Base-by-base conservation (phyloP, 2,113 vertebrate genomes). In the Myotis lucifugus region DNA sequence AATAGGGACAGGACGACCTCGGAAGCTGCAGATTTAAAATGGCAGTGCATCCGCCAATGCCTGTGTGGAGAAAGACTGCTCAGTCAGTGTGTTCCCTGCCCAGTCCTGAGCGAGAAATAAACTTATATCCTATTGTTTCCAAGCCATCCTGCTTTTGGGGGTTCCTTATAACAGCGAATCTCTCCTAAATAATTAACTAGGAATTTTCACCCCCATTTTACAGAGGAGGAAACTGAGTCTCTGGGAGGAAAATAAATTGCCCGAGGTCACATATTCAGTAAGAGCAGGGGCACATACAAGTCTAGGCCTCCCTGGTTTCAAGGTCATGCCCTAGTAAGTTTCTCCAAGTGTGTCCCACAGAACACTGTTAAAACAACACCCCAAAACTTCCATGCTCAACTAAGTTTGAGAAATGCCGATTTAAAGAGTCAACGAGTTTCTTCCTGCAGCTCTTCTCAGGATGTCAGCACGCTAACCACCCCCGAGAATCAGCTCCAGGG, bases 131-230 rank as follows among this genome's bases (percentile, higher is more conserved):
- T 61, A 15, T 37, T 42, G 17, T 73, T 66, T 54, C 52, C 6
- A 25, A 78, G 64, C 5, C 1, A 0, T 29, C 23, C 12, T 0
- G 29, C 14, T 34, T 32, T n/a, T 4, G 3, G 6, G 15, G 15
- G 18, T 67, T 25, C 64, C 15, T 89, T 66, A n/a, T 52, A 48
- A 13, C 42, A 23, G 54, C 25, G 81, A 82, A 76, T 10, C 52
- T 13, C 18, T 64, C 8, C 48, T 66, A 64, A 92, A 34, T 67
- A 37, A 56, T 59, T 85, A 79, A 79, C 29, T 54, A 70, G 70
- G 29, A 70, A 52, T 89, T 77, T 64, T 69, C 46, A 54, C 12
- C 66, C n/a, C 32, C 42, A 37, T 73, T 56, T n/a, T 67, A 69
- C 14, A 27, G 48, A 76, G 9, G 56, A 87, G n/a, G 27, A 61